Evolutionary conservation across 2,888 invertebrate genomes (phyloP).

Genomic region (Podotricha telesiphe): DNA sequence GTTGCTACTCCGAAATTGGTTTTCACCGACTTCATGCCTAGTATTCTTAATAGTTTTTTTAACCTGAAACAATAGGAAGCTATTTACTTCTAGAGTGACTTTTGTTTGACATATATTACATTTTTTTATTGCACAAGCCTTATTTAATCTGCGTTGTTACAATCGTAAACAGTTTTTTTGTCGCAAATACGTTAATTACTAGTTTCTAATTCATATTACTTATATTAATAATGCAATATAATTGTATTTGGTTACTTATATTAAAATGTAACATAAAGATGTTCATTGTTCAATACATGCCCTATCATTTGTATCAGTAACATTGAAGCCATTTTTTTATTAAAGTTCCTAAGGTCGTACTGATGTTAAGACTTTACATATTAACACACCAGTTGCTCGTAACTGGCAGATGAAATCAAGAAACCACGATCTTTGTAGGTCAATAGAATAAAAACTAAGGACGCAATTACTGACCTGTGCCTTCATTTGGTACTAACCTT

Average conservation of each 20-base stretch:
- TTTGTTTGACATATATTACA: not conserved
- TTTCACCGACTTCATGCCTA: conserved; percentile 58
- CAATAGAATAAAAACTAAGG: conserved; percentile 32
- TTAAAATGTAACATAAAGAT: not conserved
- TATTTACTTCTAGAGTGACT: not conserved
- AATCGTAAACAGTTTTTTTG: not conserved
- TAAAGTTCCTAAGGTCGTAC: not conserved
- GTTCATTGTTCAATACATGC: not conserved
- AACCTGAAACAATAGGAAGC: conserved; percentile 54
- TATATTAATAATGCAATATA: not conserved
- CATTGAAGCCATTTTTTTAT: not conserved
- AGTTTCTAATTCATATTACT: not conserved
- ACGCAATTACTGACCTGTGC: not conserved
- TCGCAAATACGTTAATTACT: not conserved
- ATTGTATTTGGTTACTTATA: too few relatives aligned
- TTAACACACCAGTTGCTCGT: conserved; percentile 12
- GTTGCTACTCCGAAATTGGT: conserved; percentile 50
- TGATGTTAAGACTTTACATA: conserved; percentile 15
- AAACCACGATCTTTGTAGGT: conserved; percentile 41
- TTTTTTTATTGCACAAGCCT: not conserved
- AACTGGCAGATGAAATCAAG: conserved; percentile 31
- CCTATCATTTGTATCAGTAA: not conserved
- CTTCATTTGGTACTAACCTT: conserved; percentile 50
- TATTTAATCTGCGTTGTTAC: not conserved
- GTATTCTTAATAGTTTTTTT: conserved; percentile 54